Base-by-base conservation (phyloP, 1,140 invertebrate genomes). In the Ptiloglossa arizonensis region DNA sequence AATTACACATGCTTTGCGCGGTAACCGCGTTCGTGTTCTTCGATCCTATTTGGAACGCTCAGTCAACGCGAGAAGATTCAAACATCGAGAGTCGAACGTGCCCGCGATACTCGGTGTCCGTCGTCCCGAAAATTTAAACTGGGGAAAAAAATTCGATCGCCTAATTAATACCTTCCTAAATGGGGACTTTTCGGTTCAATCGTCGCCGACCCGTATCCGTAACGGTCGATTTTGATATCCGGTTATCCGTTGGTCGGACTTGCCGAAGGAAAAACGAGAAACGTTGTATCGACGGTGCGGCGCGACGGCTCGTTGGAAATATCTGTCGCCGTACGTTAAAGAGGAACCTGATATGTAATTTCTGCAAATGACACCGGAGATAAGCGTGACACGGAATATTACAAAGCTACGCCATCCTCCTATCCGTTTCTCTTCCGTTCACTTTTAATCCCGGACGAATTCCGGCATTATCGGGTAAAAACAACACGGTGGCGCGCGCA, bases 321-420 rank as follows among this genome's bases (percentile, higher is more conserved):
- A 27, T 64, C 48, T 41, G 69, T 41, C 38, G 60, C 24, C 46
- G 19, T 19, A 52, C 70, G 57, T 15, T 73, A 52, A 62, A 77
- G 57, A 44, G 35, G 46, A 17, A 44, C 6, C 13, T 76, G 56
- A 80, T 75, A 75, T 68, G 72, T 76, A 80, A 80, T 80, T 75
- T 80, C 78, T 80, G 78, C 54, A 64, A 57, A 62, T 75, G 78
- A 80, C 78, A 80, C 46, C 46, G 72, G 46, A 76, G 72, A 80
- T 80, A 76, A 77, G 38, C 57, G 57, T 54, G 75, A 62, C 46
- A 19, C 22, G 22, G 27, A 44, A 57, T 66, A 68, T 59, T 68
- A 68, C 50, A 75, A 68, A 75, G 56, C 50, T 32, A 19, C 15
- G 35, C 27, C 5, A 2, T 9, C 9, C 9, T 6, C 17, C 4